These are phyloP conservation scores for Heliopora coerulea DNA, from an alignment of 92 coral and sea anemone species.

Conservation along the genomic window DNA sequence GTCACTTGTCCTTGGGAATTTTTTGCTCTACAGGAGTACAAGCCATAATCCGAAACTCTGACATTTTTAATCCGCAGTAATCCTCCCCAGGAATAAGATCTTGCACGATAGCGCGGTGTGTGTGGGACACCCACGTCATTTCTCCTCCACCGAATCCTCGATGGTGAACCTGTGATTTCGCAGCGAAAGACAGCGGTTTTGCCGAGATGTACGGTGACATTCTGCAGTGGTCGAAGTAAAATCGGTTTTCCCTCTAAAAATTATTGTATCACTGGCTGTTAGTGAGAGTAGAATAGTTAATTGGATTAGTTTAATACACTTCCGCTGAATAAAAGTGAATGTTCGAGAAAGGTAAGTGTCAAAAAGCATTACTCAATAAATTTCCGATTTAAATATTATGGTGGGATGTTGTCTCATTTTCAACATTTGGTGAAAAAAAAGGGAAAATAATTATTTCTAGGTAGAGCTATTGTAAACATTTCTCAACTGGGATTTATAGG, in stretches of 20 bases:
- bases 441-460: too few species aligned
- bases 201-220: conserved; percentile 63
- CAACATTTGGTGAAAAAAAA: too few species aligned
- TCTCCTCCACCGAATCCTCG: conserved; percentile 83
- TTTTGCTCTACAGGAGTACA: conserved; percentile 28
- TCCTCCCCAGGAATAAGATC: conserved; percentile 49
- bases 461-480: too few species aligned
- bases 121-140: conserved; percentile 58
- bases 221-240: conserved; percentile 44
- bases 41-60: conserved; percentile 44
- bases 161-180: conserved; percentile 67
- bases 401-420: too few species aligned
- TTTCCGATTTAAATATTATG: too few species aligned
- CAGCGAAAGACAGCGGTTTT: conserved; percentile 65
- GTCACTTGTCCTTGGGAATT: neutral
- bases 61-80: conserved; percentile 69
- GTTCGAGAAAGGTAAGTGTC: too few species aligned
- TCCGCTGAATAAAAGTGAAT: too few species aligned
- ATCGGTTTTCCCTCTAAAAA: conserved; percentile 44
- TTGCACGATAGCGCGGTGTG: conserved; percentile 45
- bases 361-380: too few species aligned
- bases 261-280: neutral
- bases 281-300: too few species aligned
- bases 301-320: too few species aligned
- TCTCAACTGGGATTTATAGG: too few species aligned